Conservation (phyloP, 2,797 vertebrate species). For the Benthosema pterotum region DNA sequence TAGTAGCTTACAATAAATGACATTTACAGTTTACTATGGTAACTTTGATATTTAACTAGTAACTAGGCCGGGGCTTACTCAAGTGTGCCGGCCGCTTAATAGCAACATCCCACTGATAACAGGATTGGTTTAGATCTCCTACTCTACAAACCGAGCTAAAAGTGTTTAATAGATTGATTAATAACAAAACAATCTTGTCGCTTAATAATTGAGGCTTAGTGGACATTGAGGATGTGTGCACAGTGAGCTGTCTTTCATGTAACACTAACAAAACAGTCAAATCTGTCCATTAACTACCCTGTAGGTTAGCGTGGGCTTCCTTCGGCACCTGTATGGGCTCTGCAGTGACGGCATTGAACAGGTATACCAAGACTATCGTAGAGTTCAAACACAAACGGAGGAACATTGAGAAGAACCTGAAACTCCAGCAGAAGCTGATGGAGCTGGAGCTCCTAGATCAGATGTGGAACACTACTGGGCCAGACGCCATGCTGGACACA, state of each 20-base stretch:
- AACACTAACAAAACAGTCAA: too few species aligned
- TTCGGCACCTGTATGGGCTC: constrained; percentile 91
- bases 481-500: constrained; percentile 13
- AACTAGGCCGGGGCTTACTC: too few species aligned
- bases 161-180: too few species aligned
- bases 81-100: too few species aligned
- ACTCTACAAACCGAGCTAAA: too few species aligned
- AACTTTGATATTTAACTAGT: too few species aligned
- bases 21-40: too few species aligned
- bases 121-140: too few species aligned
- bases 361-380: constrained; percentile 86
- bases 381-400: constrained; percentile 88
- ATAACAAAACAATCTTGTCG: too few species aligned
- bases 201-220: too few species aligned
- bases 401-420: constrained; percentile 84
- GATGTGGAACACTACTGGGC: constrained; percentile 79
- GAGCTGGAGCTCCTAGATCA: constrained; percentile 77
- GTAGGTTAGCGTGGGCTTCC: constrained; percentile 89
- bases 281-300: neutral
- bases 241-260: neutral
- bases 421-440: constrained; percentile 79
- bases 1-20: too few species aligned
- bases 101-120: too few species aligned
- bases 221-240: neutral
- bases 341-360: constrained; percentile 85